phyloP scores from a whole-genome alignment of 2,113 vertebrate genomes.

The Grantiella picta region DNA sequence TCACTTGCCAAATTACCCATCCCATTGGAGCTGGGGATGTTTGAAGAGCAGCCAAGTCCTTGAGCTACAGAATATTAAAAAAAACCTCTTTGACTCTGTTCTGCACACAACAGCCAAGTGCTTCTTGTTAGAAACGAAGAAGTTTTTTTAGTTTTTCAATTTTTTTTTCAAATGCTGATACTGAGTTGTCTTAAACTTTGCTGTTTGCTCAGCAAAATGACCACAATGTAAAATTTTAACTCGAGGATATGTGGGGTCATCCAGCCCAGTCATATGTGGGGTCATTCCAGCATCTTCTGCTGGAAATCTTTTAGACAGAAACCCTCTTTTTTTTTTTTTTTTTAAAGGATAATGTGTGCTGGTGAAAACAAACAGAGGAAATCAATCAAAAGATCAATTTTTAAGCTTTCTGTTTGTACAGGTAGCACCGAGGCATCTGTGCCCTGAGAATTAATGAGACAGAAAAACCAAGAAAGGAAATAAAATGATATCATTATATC shows the following conservation, averaged over 20 bases:
- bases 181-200: background rate
- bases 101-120: background rate
- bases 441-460: background rate
- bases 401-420: background rate
- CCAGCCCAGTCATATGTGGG: background rate
- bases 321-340: background rate
- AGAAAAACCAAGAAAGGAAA: background rate
- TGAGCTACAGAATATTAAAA: constrained; percentile 3
- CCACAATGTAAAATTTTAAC: background rate
- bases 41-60: constrained; percentile 34
- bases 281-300: background rate
- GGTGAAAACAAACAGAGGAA: background rate
- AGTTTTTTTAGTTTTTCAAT: background rate
- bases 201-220: background rate
- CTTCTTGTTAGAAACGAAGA: background rate
- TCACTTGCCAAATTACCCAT: background rate
- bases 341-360: background rate
- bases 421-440: background rate
- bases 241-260: background rate
- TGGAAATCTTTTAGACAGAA: background rate
- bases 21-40: background rate
- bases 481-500: background rate
- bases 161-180: background rate
- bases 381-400: background rate
- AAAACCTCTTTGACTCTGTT: background rate